Base-by-base conservation (phyloP, 1,140 invertebrate species). In the Lethrus apterus region DNA sequence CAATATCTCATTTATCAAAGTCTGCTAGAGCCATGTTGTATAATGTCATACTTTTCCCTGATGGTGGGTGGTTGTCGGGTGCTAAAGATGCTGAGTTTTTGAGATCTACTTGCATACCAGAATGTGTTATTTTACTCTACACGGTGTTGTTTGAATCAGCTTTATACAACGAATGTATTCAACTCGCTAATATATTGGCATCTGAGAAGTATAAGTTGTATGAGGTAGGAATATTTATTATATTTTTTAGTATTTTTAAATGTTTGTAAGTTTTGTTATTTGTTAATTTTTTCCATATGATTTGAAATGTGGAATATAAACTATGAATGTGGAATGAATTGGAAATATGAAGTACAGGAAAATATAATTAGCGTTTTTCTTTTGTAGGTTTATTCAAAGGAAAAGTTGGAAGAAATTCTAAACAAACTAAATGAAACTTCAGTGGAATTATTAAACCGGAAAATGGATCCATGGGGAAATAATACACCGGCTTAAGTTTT, bases 51-150 rank as follows among this genome's bases (percentile, higher is more conserved):
- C 62, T 92, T 1, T 95, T 95, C 62, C 84, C 89, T 26, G 83
- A 89, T 54, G 85, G 84, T 30, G 89, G 90, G 19, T 97, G 92
- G 92, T 72, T 96, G 44, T 77, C 81, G 15, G 90, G 93, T 64
- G 72, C 76, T 4, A 73, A 70, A 46, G 69, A 72, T 42, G 66
- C 66, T 43, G 59, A 66, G 2, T 63, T 62, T 52, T 67, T 97
- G 8, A 76, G 91, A 42, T 77, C 81, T 52, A 70, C 86, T 5
- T 90, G 86, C 58, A 80, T 97, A 55, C 92, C 92, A 3, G 84
- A 90, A 72, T 73, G 92, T 32, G 77, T 80, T 3, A 70, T 90
- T 32, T 71, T 95, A 7, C 70, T 95, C 3, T 77, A 89, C 52
- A 84, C 79, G 33, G 82, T 95, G 4, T 75, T 95, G 59, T 79